Percentiles rank a stretch among this genome's conserved stretches.
phyloP scores from a whole-genome alignment of 1,140 invertebrate genomes.

The Liolophura sinensis region DNA sequence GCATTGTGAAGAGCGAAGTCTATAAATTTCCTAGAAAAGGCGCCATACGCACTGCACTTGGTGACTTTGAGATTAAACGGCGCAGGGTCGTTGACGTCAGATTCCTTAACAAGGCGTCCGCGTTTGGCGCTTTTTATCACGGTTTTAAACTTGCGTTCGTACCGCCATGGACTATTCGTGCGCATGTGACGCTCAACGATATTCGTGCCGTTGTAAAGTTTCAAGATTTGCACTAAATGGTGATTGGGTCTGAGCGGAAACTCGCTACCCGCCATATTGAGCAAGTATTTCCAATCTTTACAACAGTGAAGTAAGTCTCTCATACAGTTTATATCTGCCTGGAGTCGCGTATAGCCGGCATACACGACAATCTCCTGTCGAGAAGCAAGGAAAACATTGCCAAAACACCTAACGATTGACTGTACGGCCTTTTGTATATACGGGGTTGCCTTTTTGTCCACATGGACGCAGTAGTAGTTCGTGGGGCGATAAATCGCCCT shows the following conservation, averaged over 20 bases:
- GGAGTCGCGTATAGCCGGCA: slow-evolving; percentile 25
- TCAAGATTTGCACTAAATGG: slow-evolving; percentile 37
- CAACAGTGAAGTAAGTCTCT: slow-evolving; percentile 24
- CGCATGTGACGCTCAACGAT: too few species aligned
- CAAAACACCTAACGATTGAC: slow-evolving; percentile 29
- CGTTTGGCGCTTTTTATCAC: too few species aligned
- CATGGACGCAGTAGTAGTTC: slow-evolving; percentile 38
- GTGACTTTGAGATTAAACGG: too few species aligned
- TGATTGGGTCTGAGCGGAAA: slow-evolving; percentile 40
- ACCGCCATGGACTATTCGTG: too few species aligned
- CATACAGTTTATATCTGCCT: slow-evolving; percentile 44
- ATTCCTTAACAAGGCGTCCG: too few species aligned
- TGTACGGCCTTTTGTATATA: slow-evolving; percentile 16
- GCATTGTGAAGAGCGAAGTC: slow-evolving; percentile 24
- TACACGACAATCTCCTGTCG: slow-evolving; percentile 30
- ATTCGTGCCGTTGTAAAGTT: slow-evolving; percentile 39
- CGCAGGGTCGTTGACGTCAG: too few species aligned
- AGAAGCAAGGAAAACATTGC: slow-evolving; percentile 38
- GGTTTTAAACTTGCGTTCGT: too few species aligned
- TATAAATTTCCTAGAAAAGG: slow-evolving; percentile 34
- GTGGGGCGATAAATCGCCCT: slow-evolving; percentile 33
- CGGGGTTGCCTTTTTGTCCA: slow-evolving; percentile 22
- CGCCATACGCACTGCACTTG: slow-evolving; percentile 32
- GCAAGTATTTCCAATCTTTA: slow-evolving; percentile 35
- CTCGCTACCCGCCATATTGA: slow-evolving; percentile 37